A percentile compares a stretch with the other conserved stretches of the same genome.
Conservation (phyloP, 2,113 vertebrate species). For the Labeo rohita region DNA sequence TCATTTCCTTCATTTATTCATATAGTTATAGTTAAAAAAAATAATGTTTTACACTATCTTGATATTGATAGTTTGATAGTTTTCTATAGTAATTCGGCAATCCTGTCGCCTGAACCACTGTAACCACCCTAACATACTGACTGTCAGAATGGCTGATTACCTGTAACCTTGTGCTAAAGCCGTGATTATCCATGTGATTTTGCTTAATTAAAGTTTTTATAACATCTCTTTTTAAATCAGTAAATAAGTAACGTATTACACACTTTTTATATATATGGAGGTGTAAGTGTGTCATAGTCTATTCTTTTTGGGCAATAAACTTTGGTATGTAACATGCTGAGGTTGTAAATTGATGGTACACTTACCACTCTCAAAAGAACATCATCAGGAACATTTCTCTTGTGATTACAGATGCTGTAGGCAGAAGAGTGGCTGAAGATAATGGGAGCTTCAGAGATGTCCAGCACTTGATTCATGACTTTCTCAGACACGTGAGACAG, state of each 20-base stretch:
- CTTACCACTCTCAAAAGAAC: conserved; percentile 86
- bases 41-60: too few species aligned
- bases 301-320: neutral
- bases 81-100: too few species aligned
- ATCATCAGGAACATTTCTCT: conserved; percentile 85
- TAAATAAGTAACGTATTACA: neutral
- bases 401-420: conserved; percentile 74
- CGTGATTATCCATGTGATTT: neutral
- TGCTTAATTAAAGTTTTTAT: neutral
- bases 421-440: conserved; percentile 97
- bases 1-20: too few species aligned
- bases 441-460: conserved; percentile 82
- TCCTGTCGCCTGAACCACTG: too few species aligned
- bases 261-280: neutral
- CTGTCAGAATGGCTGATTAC: too few species aligned
- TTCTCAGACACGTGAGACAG: conserved; percentile 83
- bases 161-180: neutral
- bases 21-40: too few species aligned
- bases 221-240: neutral
- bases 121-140: too few species aligned
- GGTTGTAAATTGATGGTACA: neutral
- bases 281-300: neutral
- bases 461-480: conserved; percentile 83
- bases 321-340: neutral
- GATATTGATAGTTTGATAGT: too few species aligned